Percentiles rank a stretch among this genome's conserved stretches.
phyloP scores from a whole-genome alignment of 2,113 vertebrate genomes.

The Sylvia atricapilla region DNA sequence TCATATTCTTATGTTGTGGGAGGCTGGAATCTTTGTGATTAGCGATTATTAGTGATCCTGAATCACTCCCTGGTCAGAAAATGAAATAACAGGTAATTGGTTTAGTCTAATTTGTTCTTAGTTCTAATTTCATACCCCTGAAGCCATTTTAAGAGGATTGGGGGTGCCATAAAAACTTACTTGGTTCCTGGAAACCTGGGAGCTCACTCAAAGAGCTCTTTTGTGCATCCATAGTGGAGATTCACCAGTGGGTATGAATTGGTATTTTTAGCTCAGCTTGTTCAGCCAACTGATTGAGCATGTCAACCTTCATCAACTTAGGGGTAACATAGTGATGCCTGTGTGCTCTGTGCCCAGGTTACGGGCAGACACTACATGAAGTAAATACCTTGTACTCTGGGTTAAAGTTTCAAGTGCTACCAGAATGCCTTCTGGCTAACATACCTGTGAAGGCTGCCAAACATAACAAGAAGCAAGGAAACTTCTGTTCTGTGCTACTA shows the following conservation, averaged over 20 bases:
- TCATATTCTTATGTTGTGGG: neutral
- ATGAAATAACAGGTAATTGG: neutral
- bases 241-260: neutral
- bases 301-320: neutral
- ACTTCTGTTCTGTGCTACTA: slow-evolving; percentile 11
- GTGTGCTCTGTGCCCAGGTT: neutral
- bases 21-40: neutral
- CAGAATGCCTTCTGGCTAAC: neutral
- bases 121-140: neutral
- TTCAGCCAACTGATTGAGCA: neutral
- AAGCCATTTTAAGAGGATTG: neutral
- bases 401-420: slow-evolving; percentile 21
- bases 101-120: neutral
- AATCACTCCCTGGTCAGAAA: neutral
- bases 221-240: neutral
- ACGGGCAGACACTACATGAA: neutral
- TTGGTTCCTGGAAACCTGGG: neutral
- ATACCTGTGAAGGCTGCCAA: neutral
- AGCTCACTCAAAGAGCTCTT: neutral
- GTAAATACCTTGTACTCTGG: neutral
- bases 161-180: neutral
- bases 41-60: neutral
- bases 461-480: slow-evolving; percentile 19
- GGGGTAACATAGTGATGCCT: neutral
- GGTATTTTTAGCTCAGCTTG: neutral